Conservation (phyloP, 2,888 invertebrate species). For the Carabus problematicus region DNA sequence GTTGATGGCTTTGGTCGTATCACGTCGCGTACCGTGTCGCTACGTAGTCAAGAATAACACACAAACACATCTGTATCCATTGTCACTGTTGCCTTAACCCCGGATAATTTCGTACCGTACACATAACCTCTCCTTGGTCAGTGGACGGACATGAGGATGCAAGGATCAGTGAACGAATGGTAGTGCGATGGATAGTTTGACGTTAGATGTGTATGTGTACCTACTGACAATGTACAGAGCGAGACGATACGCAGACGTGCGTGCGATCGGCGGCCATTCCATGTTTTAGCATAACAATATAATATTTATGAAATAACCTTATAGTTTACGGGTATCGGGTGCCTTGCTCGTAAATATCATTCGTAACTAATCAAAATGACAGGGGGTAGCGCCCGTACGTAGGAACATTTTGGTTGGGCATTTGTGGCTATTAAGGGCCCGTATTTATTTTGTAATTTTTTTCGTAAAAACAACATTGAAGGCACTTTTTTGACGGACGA, state of each 20-base stretch:
- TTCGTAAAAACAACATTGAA: constrained; percentile 91
- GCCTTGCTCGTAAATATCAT: constrained; percentile 61
- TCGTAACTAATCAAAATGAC: constrained; percentile 57
- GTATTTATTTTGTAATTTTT: constrained; percentile 74
- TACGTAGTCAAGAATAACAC: not conserved
- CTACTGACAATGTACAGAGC: not conserved
- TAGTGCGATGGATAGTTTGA: too few species aligned
- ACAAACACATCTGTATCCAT: too few species aligned
- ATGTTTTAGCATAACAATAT: constrained; percentile 60
- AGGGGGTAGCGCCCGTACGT: constrained; percentile 57
- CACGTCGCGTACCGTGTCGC: constrained; percentile 44
- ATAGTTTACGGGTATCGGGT: constrained; percentile 59
- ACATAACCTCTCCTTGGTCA: constrained; percentile 42
- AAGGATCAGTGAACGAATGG: not conserved
- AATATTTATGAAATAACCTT: constrained; percentile 63
- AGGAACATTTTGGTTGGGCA: constrained; percentile 69
- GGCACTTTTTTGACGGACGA: constrained; percentile 96
- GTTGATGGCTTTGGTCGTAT: constrained; percentile 54
- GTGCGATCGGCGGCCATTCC: constrained; percentile 20
- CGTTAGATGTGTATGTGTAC: too few species aligned
- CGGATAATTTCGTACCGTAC: too few species aligned
- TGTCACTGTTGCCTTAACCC: too few species aligned
- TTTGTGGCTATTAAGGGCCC: constrained; percentile 88
- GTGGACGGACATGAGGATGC: constrained; percentile 23
- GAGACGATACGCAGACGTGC: not conserved